These are phyloP conservation scores for Sabellastarte sp. DNA, from an alignment of 2,888 invertebrate genomes.

Conservation along the genomic window DNA sequence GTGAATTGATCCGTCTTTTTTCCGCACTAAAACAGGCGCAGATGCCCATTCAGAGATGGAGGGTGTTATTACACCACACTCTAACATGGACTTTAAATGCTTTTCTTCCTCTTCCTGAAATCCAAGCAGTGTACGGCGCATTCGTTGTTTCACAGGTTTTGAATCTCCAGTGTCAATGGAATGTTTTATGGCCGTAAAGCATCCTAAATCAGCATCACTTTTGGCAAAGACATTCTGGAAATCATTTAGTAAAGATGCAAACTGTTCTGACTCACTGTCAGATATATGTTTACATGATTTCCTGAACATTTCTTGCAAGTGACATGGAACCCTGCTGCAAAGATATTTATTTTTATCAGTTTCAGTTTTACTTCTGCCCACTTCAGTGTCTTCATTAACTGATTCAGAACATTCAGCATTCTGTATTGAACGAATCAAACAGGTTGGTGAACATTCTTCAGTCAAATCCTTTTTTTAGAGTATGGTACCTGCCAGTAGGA, in stretches of 20 bases:
- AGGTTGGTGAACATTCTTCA: no score
- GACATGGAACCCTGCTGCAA: no score
- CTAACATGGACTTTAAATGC: conserved; percentile 1
- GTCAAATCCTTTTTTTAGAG: no score
- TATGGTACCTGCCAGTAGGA: no score
- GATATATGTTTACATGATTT: not conserved
- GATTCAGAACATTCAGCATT: no score
- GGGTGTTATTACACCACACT: not conserved
- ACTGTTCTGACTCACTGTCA: not conserved
- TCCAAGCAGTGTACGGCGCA: conserved; percentile 3
- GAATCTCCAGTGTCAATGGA: conserved; percentile 10
- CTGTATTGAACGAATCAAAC: no score
- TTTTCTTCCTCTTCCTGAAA: not conserved
- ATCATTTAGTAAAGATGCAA: not conserved
- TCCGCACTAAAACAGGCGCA: not conserved
- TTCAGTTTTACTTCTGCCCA: no score
- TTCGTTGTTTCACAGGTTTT: conserved; percentile 7
- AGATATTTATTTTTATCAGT: no score
- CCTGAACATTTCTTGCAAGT: not conserved
- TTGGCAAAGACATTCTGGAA: conserved; percentile 3
- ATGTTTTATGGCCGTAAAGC: conserved; percentile 1
- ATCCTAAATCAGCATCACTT: conserved; percentile 2
- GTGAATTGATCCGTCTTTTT: not conserved
- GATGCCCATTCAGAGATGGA: conserved; percentile 2
- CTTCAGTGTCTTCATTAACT: no score